These are phyloP conservation scores for Zosterops hypoxanthus DNA, from an alignment of 2,113 vertebrate species.

Conservation along the genomic window DNA sequence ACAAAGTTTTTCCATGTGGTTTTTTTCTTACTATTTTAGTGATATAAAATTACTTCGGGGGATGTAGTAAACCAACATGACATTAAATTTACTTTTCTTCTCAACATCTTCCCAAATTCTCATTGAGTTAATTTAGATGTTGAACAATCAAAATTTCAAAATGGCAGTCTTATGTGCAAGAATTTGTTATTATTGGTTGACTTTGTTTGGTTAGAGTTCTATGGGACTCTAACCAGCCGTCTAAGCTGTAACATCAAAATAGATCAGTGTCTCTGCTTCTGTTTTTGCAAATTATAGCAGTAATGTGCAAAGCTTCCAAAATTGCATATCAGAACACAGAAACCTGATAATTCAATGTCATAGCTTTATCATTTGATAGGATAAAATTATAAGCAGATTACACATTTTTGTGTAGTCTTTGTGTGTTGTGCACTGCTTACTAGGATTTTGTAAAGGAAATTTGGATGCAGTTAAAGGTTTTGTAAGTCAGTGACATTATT, in stretches of 20 bases:
- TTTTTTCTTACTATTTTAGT: neutral
- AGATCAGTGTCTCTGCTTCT: neutral
- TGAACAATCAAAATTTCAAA: neutral
- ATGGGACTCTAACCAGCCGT: neutral
- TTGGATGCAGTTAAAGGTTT: neutral
- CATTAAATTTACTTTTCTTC: neutral
- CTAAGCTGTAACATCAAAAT: neutral
- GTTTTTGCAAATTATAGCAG: neutral
- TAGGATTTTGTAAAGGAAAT: neutral
- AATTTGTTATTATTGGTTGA: neutral
- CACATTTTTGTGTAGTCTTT: neutral
- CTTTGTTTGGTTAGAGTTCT: neutral
- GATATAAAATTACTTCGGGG: neutral
- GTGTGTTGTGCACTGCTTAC: neutral
- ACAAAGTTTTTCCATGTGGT: fast-evolving
- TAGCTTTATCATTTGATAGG: neutral
- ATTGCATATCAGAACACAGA: neutral
- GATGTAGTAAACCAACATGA: neutral
- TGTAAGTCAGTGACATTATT: neutral
- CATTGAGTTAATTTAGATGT: neutral
- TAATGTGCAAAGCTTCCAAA: neutral
- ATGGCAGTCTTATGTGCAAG: neutral
- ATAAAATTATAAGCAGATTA: neutral
- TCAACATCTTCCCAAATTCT: neutral
- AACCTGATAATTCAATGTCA: neutral